Conservation (phyloP, 2,888 invertebrate genomes). For the Campoletis raptor region DNA sequence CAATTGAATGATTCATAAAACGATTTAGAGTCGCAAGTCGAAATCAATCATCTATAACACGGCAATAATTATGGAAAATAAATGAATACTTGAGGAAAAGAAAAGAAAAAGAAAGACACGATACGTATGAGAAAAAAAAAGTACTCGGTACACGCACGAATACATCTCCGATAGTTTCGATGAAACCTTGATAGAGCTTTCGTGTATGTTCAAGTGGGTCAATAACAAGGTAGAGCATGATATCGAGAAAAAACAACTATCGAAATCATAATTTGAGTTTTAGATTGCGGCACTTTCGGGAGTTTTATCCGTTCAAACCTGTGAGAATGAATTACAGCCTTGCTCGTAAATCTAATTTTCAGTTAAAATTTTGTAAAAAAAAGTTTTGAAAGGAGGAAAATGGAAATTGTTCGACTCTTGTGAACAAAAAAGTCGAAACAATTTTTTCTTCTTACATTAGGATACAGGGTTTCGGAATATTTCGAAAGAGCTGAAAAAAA, state of each 20-base stretch:
- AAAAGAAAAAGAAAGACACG: constrained; percentile 8
- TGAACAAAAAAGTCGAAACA: constrained; percentile 2
- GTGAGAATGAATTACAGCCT: too few species aligned
- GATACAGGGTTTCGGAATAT: constrained; percentile 67
- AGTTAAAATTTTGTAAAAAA: neutral
- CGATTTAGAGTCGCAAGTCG: constrained; percentile 44
- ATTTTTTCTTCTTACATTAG: constrained; percentile 32
- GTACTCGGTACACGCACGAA: neutral
- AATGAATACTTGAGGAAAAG: constrained; percentile 22
- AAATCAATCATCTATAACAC: constrained; percentile 40
- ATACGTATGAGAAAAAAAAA: neutral
- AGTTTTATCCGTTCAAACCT: too few species aligned
- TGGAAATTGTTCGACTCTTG: constrained; percentile 20
- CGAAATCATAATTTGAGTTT: neutral
- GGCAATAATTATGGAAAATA: constrained; percentile 48
- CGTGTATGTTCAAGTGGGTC: neutral
- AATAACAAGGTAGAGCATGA: neutral
- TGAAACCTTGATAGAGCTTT: neutral
- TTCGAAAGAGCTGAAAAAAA: constrained; percentile 39
- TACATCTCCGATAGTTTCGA: too few species aligned
- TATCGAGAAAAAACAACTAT: neutral
- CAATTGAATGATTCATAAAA: constrained; percentile 72
- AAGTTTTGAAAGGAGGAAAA: neutral
- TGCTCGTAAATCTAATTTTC: neutral
- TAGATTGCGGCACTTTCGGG: too few species aligned